Evolutionary conservation across 2,888 invertebrate species (phyloP), one percentile per base, ranked within the genome.

Genomic region (Sympetrum striolatum): DNA sequence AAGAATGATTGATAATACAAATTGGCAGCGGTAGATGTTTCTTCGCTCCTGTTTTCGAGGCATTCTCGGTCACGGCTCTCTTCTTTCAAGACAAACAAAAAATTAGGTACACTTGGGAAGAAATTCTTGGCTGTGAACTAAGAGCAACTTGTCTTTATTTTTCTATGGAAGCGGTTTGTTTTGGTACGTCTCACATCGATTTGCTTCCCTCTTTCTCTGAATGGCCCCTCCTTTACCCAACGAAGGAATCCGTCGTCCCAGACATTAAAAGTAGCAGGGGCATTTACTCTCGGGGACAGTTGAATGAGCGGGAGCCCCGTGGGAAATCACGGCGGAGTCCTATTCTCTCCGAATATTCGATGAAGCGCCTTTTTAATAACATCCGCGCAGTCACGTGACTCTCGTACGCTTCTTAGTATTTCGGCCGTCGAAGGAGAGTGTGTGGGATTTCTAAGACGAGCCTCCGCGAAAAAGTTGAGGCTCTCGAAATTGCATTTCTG

Each of bases 241-340:
- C n/a, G 82, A 31, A 35, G n/a, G 53, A 58, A 82, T 31, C 4
- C 53, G 14, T 82, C 39, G 14, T 82, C n/a, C 82, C 53, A 25
- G 39, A 58, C 31, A 25, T 82, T 58, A 53, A 18, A 31, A 53
- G 82, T 53, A 58, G 48, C 48, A 25, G 14, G 80, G 81, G 48
- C 31, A 31, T 82, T 58, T 58, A 58, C 53, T 53, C 82, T 35
- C 35, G 82, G 82, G 82, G 58, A 58, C 35, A 18, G 8, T 31
- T 58, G 58, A 82, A 82, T 82, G 82, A 82, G 18, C 58, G 18
- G 58, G 31, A 35, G 18, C 58, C 82, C 35, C 53, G 82, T 35
- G 82, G 82, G 82, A 82, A 82, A 82, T 82, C 82, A 82, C 82
- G 25, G 53, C 6, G 82, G 15, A 53, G 82, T 31, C 15, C 81